These are phyloP conservation scores for Scaptomyza caliginosa DNA, from an alignment of 2,888 invertebrate species.

Conservation along the genomic window DNA sequence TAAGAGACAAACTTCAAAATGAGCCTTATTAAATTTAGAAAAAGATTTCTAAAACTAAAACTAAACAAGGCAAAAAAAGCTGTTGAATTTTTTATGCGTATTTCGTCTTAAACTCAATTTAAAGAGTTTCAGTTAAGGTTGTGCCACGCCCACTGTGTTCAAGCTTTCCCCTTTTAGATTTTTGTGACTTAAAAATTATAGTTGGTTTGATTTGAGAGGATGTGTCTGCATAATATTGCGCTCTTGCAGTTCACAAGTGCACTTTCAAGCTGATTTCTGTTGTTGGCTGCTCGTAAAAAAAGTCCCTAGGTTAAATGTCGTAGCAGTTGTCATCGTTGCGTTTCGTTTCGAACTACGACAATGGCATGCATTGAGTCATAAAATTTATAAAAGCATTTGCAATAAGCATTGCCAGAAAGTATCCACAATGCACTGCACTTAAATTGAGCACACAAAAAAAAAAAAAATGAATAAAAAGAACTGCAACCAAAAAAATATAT, in stretches of 20 bases:
- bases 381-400: constrained; percentile 74
- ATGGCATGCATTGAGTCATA: constrained; percentile 68
- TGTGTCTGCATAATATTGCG: constrained; percentile 48
- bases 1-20: not conserved
- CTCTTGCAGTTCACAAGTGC: constrained; percentile 22
- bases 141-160: constrained; percentile 43
- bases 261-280: constrained; percentile 40
- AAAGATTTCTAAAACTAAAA: not conserved
- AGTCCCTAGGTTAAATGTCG: constrained; percentile 64
- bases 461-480: not conserved
- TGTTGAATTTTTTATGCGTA: not conserved
- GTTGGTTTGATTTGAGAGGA: constrained; percentile 57
- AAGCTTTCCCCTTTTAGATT: constrained; percentile 18
- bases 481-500: not conserved
- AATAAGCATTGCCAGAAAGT: constrained; percentile 60
- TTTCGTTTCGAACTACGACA: constrained; percentile 42
- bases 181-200: constrained; percentile 71
- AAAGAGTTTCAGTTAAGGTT: too few species aligned
- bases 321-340: constrained; percentile 18
- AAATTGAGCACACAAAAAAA: constrained; percentile 35
- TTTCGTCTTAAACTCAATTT: not conserved
- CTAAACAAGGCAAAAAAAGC: not conserved
- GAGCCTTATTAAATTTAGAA: constrained; percentile 60
- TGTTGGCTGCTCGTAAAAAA: constrained; percentile 50
- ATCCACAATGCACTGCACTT: constrained; percentile 55